Percentiles rank a stretch among this genome's conserved stretches.
Conservation (phyloP, 2,797 vertebrate genomes). For the Cyprinodon diabolis region DNA sequence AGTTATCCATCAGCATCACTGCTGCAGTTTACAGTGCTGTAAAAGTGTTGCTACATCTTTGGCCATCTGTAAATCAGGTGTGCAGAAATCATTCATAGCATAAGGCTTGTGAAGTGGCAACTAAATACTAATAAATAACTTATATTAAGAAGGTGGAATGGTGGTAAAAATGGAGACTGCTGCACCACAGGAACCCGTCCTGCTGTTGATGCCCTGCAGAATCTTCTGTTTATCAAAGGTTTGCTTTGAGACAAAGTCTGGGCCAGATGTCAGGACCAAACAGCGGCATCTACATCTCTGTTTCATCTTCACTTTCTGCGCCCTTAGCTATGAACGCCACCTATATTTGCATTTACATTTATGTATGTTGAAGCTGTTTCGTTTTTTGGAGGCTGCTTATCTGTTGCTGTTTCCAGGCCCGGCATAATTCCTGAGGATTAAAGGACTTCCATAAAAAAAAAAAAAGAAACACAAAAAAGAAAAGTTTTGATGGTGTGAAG, state of each 20-base stretch:
- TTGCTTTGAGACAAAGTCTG: conserved; percentile 25
- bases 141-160: conserved; percentile 45
- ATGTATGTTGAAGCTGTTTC: conserved; percentile 51
- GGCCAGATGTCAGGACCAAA: conserved; percentile 48
- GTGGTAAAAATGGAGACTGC: conserved; percentile 63
- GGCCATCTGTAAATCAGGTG: conserved; percentile 68
- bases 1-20: conserved; percentile 63
- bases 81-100: conserved; percentile 58
- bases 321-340: conserved; percentile 62
- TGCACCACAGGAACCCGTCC: conserved; percentile 58
- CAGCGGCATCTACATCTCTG: conserved; percentile 60
- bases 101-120: conserved; percentile 58
- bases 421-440: conserved; percentile 80
- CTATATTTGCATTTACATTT: conserved; percentile 59
- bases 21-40: conserved; percentile 65
- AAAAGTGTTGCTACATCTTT: conserved; percentile 66
- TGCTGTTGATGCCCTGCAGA: conserved; percentile 21
- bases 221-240: conserved; percentile 31
- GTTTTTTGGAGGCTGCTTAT: conserved; percentile 72
- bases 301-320: conserved; percentile 66
- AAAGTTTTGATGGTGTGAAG: conserved; percentile 42
- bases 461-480: conserved; percentile 36
- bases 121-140: conserved; percentile 68
- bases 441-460: conserved; percentile 69
- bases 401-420: conserved; percentile 73